Evolutionary conservation across 2,113 vertebrate species (phyloP).

Genomic region (Pteronura brasiliensis): DNA sequence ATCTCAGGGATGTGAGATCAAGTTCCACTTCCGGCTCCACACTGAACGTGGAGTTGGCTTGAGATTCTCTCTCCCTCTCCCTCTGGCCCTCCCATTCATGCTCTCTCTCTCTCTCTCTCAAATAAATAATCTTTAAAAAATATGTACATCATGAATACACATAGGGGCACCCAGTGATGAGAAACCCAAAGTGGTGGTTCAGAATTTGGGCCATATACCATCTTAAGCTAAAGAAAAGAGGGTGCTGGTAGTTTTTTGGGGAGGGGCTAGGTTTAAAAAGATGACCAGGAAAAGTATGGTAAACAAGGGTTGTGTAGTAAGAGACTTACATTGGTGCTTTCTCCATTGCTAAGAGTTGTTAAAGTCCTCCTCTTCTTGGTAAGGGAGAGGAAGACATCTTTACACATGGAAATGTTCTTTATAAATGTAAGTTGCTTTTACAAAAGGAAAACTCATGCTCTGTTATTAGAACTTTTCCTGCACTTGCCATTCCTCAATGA

Average conservation of each 20-base stretch:
- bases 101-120: background rate
- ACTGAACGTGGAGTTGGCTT: background rate
- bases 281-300: background rate
- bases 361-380: background rate
- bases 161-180: background rate
- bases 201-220: background rate
- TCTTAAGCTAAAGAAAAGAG: background rate
- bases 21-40: no score
- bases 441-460: background rate
- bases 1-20: background rate
- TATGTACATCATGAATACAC: background rate
- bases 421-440: background rate
- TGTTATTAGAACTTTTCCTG: background rate
- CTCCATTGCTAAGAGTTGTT: background rate
- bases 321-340: background rate
- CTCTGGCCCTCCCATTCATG: background rate
- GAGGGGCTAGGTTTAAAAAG: background rate
- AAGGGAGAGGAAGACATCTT: background rate
- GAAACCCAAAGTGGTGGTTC: background rate
- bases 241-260: background rate
- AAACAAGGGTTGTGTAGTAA: background rate
- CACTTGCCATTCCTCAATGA: background rate
- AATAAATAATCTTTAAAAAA: background rate
- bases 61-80: background rate
- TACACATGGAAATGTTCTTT: background rate